Conservation (phyloP, 2,888 invertebrate genomes). For the Rhogogaster chlorosoma region DNA sequence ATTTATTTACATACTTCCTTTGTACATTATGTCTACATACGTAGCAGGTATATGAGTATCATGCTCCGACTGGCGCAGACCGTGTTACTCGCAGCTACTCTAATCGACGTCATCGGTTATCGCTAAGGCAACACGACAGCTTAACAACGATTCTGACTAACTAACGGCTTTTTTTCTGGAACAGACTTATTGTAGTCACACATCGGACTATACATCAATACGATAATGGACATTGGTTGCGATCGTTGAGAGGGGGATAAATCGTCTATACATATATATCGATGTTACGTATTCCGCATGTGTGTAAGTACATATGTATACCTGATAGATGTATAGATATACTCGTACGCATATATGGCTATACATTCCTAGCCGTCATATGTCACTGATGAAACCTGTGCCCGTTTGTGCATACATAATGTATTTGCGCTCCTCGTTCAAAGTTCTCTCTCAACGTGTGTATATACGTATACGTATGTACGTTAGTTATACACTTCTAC, state of each 20-base stretch:
- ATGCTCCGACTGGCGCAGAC: background rate
- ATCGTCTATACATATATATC: background rate
- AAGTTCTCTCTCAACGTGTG: slow-evolving; percentile 20
- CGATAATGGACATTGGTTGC: background rate
- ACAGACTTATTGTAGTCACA: background rate
- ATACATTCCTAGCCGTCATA: slow-evolving; percentile 34
- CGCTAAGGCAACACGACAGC: background rate
- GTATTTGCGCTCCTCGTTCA: slow-evolving; percentile 25
- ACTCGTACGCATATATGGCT: background rate
- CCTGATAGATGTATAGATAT: background rate
- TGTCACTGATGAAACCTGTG: slow-evolving; percentile 43
- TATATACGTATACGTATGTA: background rate
- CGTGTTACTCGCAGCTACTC: background rate
- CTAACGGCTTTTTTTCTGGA: slow-evolving; percentile 2
- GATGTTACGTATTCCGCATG: background rate
- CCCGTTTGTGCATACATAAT: slow-evolving; percentile 35
- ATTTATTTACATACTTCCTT: background rate
- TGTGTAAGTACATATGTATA: background rate
- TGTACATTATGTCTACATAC: background rate
- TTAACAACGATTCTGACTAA: background rate
- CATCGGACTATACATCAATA: background rate
- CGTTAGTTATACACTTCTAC: background rate
- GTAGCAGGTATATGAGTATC: background rate
- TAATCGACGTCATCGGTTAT: slow-evolving; percentile 1
- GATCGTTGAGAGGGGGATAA: background rate